These are phyloP conservation scores for Podarcis muralis DNA, from an alignment of 2,113 vertebrate genomes.

Conservation along the genomic window DNA sequence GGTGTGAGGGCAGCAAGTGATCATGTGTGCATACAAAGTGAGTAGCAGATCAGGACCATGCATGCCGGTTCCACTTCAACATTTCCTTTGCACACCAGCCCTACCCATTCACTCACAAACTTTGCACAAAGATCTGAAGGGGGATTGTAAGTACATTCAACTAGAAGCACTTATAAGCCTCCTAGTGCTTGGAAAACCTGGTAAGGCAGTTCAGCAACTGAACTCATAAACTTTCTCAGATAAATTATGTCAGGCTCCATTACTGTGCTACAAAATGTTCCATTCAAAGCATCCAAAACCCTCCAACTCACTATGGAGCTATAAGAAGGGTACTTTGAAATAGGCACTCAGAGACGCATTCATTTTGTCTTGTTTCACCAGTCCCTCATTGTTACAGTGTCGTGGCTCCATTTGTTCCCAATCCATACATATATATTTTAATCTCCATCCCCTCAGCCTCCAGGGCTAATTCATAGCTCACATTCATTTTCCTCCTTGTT, in stretches of 20 bases:
- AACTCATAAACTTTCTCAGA: not conserved
- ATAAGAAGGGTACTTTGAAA: not conserved
- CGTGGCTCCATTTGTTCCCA: too few species aligned
- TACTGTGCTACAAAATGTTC: not conserved
- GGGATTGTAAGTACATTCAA: too few species aligned
- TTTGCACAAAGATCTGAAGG: too few species aligned
- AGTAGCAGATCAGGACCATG: too few species aligned
- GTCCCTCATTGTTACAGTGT: not conserved
- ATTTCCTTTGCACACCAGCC: too few species aligned
- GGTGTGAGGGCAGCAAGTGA: not conserved
- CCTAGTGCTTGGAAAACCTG: too few species aligned
- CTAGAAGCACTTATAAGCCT: too few species aligned
- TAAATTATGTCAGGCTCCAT: not conserved
- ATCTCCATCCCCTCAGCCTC: too few species aligned
- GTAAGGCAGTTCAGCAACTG: not conserved
- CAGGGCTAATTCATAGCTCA: not conserved
- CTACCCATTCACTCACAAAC: too few species aligned
- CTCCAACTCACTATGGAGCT: not conserved
- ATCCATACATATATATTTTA: too few species aligned
- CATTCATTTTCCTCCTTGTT: not conserved
- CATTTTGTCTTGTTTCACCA: not conserved
- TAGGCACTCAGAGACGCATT: not conserved
- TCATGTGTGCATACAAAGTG: too few species aligned
- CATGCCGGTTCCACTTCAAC: too few species aligned
- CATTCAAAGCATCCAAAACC: not conserved